Evolutionary conservation across 2,113 vertebrate genomes (phyloP).

Genomic region (Microcebus griseorufus): DNA sequence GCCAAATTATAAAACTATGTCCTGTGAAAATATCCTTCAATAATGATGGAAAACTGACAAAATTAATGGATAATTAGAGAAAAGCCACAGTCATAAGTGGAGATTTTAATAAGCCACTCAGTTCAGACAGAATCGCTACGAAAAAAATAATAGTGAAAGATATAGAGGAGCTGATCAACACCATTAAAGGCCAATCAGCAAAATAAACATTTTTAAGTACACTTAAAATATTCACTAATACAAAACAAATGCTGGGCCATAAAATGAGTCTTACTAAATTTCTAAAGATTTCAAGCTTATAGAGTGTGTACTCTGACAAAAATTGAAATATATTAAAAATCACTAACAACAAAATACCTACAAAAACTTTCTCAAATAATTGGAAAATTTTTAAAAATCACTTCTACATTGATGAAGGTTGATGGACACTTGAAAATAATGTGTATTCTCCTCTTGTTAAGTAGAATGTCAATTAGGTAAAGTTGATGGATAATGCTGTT

Average conservation of each 20-base stretch:
- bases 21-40: neutral
- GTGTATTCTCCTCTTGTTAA: neutral
- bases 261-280: neutral
- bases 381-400: neutral
- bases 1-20: neutral
- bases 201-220: neutral
- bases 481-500: neutral
- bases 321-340: neutral
- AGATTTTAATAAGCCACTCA: neutral
- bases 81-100: neutral
- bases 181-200: neutral
- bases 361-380: neutral
- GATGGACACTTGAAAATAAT: neutral
- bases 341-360: neutral
- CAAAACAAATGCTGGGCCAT: neutral
- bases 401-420: neutral
- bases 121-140: neutral
- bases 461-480: neutral
- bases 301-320: neutral
- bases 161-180: neutral
- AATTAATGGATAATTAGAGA: neutral
- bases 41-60: neutral
- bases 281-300: neutral
- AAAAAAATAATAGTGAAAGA: neutral
- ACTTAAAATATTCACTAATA: neutral